Percentiles rank a stretch among this genome's conserved stretches.
phyloP scores from a whole-genome alignment of 2,888 invertebrate genomes.

The Sarcophaga rosellei region DNA sequence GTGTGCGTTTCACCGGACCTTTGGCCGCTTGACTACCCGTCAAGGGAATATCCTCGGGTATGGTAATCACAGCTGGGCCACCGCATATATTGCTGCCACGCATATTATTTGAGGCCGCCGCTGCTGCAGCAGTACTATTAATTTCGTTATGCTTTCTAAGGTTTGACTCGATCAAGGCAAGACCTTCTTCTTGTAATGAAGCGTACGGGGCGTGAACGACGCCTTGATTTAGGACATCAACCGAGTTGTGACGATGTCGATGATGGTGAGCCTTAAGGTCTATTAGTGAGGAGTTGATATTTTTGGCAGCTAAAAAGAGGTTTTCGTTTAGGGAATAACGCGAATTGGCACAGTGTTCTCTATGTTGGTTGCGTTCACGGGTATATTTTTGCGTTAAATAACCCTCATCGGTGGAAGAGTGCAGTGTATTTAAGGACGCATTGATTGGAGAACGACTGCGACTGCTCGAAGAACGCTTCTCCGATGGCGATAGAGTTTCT shows the following conservation, averaged over 20 bases:
- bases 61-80: constrained; percentile 74
- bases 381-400: constrained; percentile 76
- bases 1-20: constrained; percentile 70
- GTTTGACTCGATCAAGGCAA: constrained; percentile 74
- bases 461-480: constrained; percentile 75
- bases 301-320: constrained; percentile 75
- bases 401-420: constrained; percentile 75
- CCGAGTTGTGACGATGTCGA: constrained; percentile 78
- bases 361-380: constrained; percentile 70
- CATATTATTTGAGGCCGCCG: neutral
- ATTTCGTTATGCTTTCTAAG: constrained; percentile 72
- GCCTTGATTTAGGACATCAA: constrained; percentile 78
- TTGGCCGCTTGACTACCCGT: constrained; percentile 56
- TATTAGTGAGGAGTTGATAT: constrained; percentile 71
- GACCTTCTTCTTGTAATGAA: constrained; percentile 74
- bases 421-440: constrained; percentile 71
- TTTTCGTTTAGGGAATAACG: constrained; percentile 80
- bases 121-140: neutral
- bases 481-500: constrained; percentile 80
- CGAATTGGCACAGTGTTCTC: constrained; percentile 75
- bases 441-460: constrained; percentile 68
- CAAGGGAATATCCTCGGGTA: constrained; percentile 74
- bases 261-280: constrained; percentile 74
- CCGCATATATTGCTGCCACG: neutral
- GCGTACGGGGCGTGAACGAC: constrained; percentile 73